Base-by-base conservation (phyloP, 2,113 vertebrate species). In the Rynchops niger region DNA sequence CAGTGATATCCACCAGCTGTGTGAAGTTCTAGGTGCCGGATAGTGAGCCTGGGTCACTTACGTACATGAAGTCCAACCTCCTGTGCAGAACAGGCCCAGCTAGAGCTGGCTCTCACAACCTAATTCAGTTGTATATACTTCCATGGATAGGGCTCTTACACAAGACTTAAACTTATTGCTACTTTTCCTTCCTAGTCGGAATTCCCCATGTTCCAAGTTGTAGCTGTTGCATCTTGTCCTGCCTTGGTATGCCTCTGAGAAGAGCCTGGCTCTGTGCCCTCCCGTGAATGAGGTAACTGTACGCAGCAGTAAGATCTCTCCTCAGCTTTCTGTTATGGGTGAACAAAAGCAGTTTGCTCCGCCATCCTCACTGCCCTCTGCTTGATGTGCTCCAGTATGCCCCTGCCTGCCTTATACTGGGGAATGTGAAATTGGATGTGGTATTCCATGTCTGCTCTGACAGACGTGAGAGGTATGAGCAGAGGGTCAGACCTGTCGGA, bases 71-170 rank as follows among this genome's bases (percentile, higher is more conserved):
- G 38, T 42, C 42, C 19, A 47, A 55, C 5, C 23, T 76, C 16
- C 45, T 62, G 42, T 50, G 47, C 26, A 52, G 38, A 74, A 58
- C 32, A 32, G 21, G 23, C 27, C 50, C 25, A 15, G 14, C 19
- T 19, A 29, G 36, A 63, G n/a, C 50, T 45, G 34, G 11, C 42
- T 81, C 15, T 18, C 4, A 19, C 23, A 53, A 27, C 17, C 11
- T 36, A 8, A 7, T 12, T 50, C 29, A 66, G 29, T 12, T 49
- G 29, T 26, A 0, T 43, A 2, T 6, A 9, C 40, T 7, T 29
- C 27, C 12, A 49, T 5, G 26, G n/a, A 43, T 0, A 40, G 16
- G 26, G 10, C 5, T 56, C 66, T 76, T 23, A 62, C 7, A 25
- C 1, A 13, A 18, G 25, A 15, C 32, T 92, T 76, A 12, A 40